Evolutionary conservation across 2,888 invertebrate genomes (phyloP).

Genomic region (Ormyrus thymus): DNA sequence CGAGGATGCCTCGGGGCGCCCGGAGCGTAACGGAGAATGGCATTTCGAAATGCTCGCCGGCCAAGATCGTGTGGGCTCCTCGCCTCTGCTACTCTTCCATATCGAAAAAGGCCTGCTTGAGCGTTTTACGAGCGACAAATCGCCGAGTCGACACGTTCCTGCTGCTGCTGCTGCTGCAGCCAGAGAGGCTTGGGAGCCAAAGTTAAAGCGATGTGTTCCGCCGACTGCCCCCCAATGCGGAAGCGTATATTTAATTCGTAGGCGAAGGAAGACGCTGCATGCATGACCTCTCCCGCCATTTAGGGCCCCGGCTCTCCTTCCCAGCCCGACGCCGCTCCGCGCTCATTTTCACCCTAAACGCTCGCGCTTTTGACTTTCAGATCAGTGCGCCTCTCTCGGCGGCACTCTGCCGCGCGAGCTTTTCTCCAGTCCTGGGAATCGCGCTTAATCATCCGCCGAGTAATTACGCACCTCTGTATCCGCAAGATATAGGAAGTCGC

Average conservation of each 20-base stretch:
- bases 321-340: constrained; percentile 1
- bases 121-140: constrained; percentile 54
- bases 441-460: constrained; percentile 4
- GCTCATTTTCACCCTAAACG: constrained; percentile 11
- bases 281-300: not conserved
- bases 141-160: constrained; percentile 38
- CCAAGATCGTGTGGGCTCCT: not conserved
- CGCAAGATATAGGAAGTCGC: constrained; percentile 12
- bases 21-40: constrained; percentile 72
- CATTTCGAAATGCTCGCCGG: constrained; percentile 53
- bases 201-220: constrained; percentile 7
- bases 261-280: not conserved
- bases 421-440: constrained; percentile 1
- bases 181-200: constrained; percentile 19
- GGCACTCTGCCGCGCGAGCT: too few relatives aligned
- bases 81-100: not conserved
- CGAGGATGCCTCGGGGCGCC: constrained; percentile 68
- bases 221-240: constrained; percentile 43
- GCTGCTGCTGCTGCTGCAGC: not conserved
- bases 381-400: not conserved
- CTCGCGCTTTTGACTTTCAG: constrained; percentile 45
- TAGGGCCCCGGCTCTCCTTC: constrained; percentile 4
- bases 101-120: constrained; percentile 13
- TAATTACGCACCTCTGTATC: not conserved
- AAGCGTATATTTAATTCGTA: constrained; percentile 43